phyloP scores from a whole-genome alignment of 2,113 vertebrate genomes.

The Odontesthes bonariensis region DNA sequence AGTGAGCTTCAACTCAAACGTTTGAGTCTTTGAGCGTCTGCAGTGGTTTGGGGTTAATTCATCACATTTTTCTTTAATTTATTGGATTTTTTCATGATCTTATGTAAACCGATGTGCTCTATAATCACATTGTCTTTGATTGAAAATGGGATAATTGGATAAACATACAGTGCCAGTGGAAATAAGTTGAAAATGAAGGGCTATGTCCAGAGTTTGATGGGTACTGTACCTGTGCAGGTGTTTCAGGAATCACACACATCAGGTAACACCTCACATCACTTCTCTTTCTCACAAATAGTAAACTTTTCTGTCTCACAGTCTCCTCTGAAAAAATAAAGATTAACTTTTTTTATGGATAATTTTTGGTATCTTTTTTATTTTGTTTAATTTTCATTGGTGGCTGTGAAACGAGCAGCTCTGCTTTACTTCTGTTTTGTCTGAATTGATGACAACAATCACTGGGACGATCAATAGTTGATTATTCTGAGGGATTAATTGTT shows the following conservation, averaged over 20 bases:
- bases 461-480: neutral
- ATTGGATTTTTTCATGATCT: neutral
- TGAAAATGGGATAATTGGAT: too few relatives aligned
- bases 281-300: neutral
- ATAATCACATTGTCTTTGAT: neutral
- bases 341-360: neutral
- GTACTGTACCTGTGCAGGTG: neutral
- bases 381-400: neutral
- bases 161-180: too few relatives aligned
- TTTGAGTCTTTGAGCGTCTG: slow-evolving; percentile 1
- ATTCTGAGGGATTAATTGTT: neutral
- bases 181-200: too few relatives aligned
- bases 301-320: neutral
- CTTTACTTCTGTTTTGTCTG: neutral
- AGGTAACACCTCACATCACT: neutral
- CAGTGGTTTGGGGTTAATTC: slow-evolving; percentile 11
- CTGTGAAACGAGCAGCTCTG: neutral
- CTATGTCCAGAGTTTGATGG: neutral
- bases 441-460: too few relatives aligned
- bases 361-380: neutral
- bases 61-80: neutral
- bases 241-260: neutral
- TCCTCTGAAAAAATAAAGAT: neutral
- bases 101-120: neutral
- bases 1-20: too few relatives aligned